Evolutionary conservation across 2,888 invertebrate species (phyloP).

Genomic region (Rhimphoctona megacephalus): DNA sequence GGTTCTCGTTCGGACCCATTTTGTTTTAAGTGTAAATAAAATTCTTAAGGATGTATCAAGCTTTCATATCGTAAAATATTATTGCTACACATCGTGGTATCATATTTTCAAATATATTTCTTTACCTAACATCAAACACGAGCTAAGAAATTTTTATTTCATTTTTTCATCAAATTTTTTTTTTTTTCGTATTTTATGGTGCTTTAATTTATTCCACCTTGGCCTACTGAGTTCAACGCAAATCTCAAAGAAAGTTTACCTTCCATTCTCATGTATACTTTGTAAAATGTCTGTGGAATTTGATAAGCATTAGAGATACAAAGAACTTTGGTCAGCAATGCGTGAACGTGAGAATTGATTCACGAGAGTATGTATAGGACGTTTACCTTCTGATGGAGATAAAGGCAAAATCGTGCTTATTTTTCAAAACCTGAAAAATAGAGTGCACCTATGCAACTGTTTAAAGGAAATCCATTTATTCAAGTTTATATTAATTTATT

Average conservation of each 20-base stretch:
- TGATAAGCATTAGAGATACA: not conserved
- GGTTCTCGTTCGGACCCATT: not conserved
- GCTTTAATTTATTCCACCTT: not conserved
- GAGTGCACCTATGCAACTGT: not conserved
- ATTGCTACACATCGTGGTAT: not conserved
- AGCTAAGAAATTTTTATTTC: not conserved
- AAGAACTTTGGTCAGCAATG: not conserved
- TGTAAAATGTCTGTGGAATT: not conserved
- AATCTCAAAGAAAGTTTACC: not conserved
- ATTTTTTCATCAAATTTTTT: not conserved
- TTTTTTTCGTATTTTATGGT: not conserved
- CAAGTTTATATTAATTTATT: no score
- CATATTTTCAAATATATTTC: not conserved
- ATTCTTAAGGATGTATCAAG: not conserved
- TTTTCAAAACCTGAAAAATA: not conserved
- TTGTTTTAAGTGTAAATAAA: not conserved
- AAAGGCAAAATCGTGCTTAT: not conserved
- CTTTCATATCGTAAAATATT: not conserved
- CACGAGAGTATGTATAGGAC: not conserved
- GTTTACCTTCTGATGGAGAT: not conserved
- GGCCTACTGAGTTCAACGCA: not conserved
- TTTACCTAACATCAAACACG: not conserved
- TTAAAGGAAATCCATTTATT: no score
- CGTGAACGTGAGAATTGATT: not conserved
- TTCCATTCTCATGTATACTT: not conserved